Percentiles rank a stretch among this genome's conserved stretches.
phyloP scores from a whole-genome alignment of 2,113 vertebrate species.

The Columba janthina region DNA sequence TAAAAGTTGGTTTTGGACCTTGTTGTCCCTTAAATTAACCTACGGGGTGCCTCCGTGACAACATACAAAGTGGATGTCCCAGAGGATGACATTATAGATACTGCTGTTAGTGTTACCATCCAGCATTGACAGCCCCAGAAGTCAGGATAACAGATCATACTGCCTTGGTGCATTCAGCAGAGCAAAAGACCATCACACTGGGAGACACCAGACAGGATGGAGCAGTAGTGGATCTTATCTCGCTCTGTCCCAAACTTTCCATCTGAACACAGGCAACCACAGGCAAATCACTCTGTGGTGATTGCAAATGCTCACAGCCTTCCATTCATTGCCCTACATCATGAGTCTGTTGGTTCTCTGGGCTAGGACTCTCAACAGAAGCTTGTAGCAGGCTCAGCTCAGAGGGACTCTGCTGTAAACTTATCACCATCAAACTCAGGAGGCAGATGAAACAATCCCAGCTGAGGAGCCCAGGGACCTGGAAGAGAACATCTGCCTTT shows the following conservation, averaged over 20 bases:
- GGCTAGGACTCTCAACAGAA: background rate
- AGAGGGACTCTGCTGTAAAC: background rate
- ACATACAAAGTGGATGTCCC: background rate
- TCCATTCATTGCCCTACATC: background rate
- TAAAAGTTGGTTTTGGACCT: too few species aligned
- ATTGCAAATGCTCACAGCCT: background rate
- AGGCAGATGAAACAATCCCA: background rate
- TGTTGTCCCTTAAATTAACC: too few species aligned
- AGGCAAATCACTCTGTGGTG: background rate
- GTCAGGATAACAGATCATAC: background rate
- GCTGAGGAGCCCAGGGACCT: background rate
- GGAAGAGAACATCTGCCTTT: background rate
- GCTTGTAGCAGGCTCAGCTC: background rate
- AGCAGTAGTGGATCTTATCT: background rate
- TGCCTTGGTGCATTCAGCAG: background rate
- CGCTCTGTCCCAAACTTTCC: background rate
- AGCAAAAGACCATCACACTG: background rate
- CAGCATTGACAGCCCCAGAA: background rate
- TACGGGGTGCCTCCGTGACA: too few species aligned
- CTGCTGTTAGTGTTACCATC: background rate
- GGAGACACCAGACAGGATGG: background rate
- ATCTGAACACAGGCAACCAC: fast-evolving
- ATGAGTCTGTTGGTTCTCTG: background rate
- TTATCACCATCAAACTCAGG: background rate
- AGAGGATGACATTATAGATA: background rate